Percentiles rank a stretch among this genome's conserved stretches.
phyloP scores from a whole-genome alignment of 2,113 vertebrate genomes.

The Malaclemys terrapin region DNA sequence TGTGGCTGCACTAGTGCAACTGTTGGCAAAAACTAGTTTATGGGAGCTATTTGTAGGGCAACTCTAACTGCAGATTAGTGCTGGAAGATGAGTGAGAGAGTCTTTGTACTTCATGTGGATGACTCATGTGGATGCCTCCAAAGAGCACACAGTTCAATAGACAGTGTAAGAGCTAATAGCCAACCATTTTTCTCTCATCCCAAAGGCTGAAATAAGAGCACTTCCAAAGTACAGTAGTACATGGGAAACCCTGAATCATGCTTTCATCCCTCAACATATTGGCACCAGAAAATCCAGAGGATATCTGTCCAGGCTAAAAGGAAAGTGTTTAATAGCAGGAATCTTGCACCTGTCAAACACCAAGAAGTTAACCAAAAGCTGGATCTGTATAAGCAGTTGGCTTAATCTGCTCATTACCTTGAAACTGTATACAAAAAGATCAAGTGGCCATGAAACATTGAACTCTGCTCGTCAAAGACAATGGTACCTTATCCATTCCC shows the following conservation, averaged over 20 bases:
- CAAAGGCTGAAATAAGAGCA: background rate
- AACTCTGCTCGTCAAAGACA: background rate
- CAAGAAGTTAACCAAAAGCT: background rate
- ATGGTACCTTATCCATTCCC: background rate
- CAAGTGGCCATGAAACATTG: background rate
- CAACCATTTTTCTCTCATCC: background rate
- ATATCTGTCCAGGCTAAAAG: background rate
- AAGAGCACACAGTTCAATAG: background rate
- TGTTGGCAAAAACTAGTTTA: background rate
- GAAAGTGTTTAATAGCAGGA: background rate
- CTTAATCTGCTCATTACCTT: rapidly evolving
- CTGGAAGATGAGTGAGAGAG: slow-evolving; percentile 7
- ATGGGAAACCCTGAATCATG: background rate
- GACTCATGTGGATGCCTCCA: background rate
- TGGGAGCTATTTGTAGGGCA: background rate
- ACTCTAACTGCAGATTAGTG: background rate
- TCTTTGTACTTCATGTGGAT: background rate
- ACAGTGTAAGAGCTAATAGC: rapidly evolving
- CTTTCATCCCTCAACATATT: slow-evolving; percentile 3
- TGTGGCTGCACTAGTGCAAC: background rate
- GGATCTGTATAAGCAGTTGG: rapidly evolving
- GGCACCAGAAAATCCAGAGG: background rate
- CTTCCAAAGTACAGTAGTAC: background rate
- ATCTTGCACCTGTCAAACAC: background rate
- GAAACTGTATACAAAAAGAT: background rate